phyloP scores from a whole-genome alignment of 2,888 invertebrate genomes.

The Marronus borbonicus region DNA sequence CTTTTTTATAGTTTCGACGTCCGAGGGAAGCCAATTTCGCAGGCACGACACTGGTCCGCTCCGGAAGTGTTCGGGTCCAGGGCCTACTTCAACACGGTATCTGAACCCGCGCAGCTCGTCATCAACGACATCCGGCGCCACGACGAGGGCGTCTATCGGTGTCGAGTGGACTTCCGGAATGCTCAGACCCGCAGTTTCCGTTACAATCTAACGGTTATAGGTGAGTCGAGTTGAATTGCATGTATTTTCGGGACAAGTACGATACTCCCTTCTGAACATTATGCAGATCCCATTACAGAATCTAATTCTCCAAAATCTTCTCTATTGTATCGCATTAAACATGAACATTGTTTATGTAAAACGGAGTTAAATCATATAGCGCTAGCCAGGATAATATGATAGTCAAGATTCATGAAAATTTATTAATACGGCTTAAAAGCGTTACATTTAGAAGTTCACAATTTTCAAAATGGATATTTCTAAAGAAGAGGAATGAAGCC shows the following conservation, averaged over 20 bases:
- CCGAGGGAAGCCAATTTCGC: constrained; percentile 84
- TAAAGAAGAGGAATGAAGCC: no score
- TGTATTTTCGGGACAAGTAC: neutral
- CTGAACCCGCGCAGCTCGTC: constrained; percentile 86
- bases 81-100: constrained; percentile 86
- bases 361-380: neutral
- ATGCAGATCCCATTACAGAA: constrained; percentile 32
- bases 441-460: no score
- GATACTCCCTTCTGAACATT: neutral
- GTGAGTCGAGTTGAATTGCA: constrained; percentile 74
- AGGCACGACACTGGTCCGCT: constrained; percentile 89
- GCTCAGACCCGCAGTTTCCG: constrained; percentile 91
- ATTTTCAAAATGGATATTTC: no score
- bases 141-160: constrained; percentile 92
- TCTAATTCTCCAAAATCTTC: constrained; percentile 36
- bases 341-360: constrained; percentile 3
- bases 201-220: constrained; percentile 92
- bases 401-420: no score
- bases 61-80: constrained; percentile 89
- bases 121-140: constrained; percentile 87
- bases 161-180: constrained; percentile 91
- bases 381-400: no score
- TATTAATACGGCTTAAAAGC: no score
- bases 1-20: constrained; percentile 84
- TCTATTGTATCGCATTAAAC: constrained; percentile 22